Conservation (phyloP, 2,888 invertebrate genomes). For the Stramonita haemastoma region DNA sequence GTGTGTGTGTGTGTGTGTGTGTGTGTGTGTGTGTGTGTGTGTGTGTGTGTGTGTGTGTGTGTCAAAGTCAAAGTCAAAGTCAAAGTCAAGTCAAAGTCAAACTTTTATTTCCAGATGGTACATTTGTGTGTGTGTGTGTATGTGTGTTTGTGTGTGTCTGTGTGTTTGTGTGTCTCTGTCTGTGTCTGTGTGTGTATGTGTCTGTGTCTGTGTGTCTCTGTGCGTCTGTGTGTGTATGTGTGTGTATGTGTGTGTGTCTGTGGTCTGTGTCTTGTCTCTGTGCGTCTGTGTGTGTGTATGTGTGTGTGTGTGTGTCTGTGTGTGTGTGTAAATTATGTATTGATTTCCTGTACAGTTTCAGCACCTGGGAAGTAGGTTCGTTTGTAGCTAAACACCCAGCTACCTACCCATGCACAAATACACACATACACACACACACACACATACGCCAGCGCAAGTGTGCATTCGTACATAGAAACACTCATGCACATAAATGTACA, state of each 20-base stretch:
- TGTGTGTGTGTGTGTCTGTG: conserved; percentile 4
- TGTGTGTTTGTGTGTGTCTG: no score
- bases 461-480: background rate
- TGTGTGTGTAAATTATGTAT: background rate
- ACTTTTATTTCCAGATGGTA: no score
- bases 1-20: background rate
- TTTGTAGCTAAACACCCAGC: background rate
- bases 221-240: background rate
- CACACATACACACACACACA: conserved; percentile 20
- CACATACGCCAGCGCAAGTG: background rate
- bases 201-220: no score
- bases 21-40: background rate
- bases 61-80: background rate
- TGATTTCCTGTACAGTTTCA: no score
- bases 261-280: conserved; percentile 10
- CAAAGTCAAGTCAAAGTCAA: no score
- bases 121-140: background rate
- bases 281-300: background rate
- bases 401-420: background rate
- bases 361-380: no score
- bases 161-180: no score
- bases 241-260: background rate
- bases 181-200: no score
- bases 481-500: background rate
- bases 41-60: background rate